Evolutionary conservation across 2,113 vertebrate species (phyloP), one percentile per base, ranked within the genome.

Genomic region (Phocoena sinus): DNA sequence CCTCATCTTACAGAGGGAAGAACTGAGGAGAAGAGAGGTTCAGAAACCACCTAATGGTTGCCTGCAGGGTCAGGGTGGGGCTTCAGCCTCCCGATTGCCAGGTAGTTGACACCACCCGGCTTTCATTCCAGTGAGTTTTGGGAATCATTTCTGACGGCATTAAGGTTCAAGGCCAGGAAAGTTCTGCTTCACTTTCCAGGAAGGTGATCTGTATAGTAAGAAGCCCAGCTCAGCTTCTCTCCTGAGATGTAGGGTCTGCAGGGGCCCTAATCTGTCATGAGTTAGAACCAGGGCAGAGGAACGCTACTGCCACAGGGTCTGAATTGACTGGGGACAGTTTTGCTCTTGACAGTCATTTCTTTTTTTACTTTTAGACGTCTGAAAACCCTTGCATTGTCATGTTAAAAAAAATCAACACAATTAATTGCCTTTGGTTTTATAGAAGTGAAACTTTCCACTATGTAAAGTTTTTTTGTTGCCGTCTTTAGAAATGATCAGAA

Each of bases 361-460:
- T 50, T 73, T 93, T 76, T 92, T 44, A 60, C 12, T 12, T 77
- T 94, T 70, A 36, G 65, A n/a, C 50, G 76, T 82, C 79, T 84
- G 65, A 80, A 96, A 93, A 58, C n/a, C 25, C 50, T 86, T 58
- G 33, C 7, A 33, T 36, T 90, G 41, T 28, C 87, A 63, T 67
- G 28, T 62, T 94, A 89, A 76, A 28, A 68, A 71, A 28, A 2
- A 6, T 91, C n/a, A 71, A 13, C 25, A 36, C 33, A 94, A n/a
- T 92, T 81, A 18, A n/a, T 92, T 81, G 18, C 11, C 33, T 96
- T 95, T 89, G 44, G 47, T 70, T 95, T 90, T 94, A 41, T n/a
- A 31, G 50, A 95, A 81, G 62, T 6, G 17, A 77, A 68, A 36
- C 14, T 36, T 80, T 60, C 79, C 14, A 44, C 25, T 38, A 36